Evolutionary conservation across 1,140 invertebrate species (phyloP).

Genomic region (Brachionus sp.): DNA sequence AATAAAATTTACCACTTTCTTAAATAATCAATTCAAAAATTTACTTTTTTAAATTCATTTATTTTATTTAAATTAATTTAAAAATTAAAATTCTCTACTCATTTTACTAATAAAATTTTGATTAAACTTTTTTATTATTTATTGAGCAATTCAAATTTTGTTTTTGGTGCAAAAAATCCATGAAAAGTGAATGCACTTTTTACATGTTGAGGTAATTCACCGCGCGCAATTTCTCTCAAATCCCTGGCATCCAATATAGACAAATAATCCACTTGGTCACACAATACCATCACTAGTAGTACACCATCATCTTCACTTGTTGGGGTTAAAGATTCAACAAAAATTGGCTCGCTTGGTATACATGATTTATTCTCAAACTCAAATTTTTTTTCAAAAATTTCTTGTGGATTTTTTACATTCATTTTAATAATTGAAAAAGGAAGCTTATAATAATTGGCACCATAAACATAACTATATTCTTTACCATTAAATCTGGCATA

Average conservation of each 20-base stretch:
- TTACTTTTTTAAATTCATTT: no score
- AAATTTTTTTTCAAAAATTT: slow-evolving; percentile 2
- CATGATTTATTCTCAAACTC: neutral
- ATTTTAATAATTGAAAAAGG: slow-evolving; percentile 44
- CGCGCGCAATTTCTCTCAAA: neutral
- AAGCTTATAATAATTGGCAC: neutral
- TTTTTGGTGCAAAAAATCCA: slow-evolving; percentile 11
- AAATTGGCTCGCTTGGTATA: slow-evolving; percentile 40
- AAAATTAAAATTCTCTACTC: no score
- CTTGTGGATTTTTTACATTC: neutral
- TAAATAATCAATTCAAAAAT: no score
- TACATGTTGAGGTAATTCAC: slow-evolving; percentile 22
- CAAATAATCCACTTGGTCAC: slow-evolving; percentile 4
- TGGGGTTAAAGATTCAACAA: neutral
- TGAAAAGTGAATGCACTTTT: slow-evolving; percentile 38
- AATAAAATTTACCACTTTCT: no score
- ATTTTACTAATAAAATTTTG: no score
- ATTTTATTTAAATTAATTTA: no score
- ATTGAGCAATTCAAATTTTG: slow-evolving; percentile 12
- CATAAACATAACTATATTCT: slow-evolving; percentile 13
- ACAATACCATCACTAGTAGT: slow-evolving; percentile 28
- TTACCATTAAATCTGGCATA: slow-evolving; percentile 1
- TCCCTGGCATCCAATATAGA: slow-evolving; percentile 4
- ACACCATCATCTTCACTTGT: slow-evolving; percentile 38
- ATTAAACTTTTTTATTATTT: neutral